Percentiles rank a stretch among this genome's conserved stretches.
Conservation (phyloP, 2,888 invertebrate genomes). For the Halictus quadricinctus region DNA sequence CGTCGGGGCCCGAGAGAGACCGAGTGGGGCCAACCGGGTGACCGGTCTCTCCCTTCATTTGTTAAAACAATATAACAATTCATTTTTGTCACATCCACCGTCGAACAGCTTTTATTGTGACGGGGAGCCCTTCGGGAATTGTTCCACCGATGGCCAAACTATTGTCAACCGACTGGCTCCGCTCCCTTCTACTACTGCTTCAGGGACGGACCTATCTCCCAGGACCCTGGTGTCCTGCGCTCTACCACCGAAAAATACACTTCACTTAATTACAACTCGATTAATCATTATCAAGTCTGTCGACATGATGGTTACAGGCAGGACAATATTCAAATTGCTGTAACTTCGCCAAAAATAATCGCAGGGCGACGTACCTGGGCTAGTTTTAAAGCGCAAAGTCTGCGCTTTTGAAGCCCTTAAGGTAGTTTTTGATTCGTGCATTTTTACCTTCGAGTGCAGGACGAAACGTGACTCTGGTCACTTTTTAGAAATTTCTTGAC, state of each 20-base stretch:
- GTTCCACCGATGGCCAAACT: conserved; percentile 71
- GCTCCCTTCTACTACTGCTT: not conserved
- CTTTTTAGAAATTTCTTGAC: not conserved
- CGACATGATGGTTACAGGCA: not conserved
- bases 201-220: conserved; percentile 43
- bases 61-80: conserved; percentile 81
- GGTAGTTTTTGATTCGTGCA: accelerated
- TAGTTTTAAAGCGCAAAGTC: not conserved
- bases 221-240: not conserved
- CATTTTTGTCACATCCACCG: conserved; percentile 80
- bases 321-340: not conserved
- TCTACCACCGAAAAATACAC: not conserved
- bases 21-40: conserved; percentile 53
- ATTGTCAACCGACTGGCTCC: conserved; percentile 63
- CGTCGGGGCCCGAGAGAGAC: conserved; percentile 37
- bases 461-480: not conserved
- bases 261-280: not conserved
- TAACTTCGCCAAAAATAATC: not conserved
- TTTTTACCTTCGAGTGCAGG: not conserved
- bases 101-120: conserved; percentile 76
- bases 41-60: conserved; percentile 78
- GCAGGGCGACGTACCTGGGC: not conserved
- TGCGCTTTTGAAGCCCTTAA: not conserved
- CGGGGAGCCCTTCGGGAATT: conserved; percentile 64
- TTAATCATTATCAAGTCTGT: not conserved